Conservation (phyloP, 2,113 vertebrate species). For the Heterochromis multidens region DNA sequence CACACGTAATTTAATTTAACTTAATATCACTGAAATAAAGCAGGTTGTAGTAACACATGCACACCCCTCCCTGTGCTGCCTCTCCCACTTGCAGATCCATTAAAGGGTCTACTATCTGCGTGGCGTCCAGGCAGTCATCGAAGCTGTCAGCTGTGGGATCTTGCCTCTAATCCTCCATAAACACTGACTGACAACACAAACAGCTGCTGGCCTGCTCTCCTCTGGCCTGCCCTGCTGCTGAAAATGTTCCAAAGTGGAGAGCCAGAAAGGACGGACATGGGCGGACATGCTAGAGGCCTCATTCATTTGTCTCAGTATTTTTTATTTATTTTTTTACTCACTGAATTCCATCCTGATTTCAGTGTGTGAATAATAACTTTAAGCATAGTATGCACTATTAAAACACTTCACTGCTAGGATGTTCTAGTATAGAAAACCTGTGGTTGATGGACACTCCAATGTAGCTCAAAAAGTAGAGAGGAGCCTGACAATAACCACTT, state of each 20-base stretch:
- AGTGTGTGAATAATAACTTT: neutral
- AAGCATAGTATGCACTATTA: no score
- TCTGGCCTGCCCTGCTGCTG: neutral
- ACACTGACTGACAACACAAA: slow-evolving; percentile 47
- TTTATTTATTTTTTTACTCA: neutral
- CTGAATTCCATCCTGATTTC: neutral
- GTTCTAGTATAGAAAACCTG: neutral
- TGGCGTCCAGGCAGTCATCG: neutral
- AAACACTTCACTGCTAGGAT: no score
- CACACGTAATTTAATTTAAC: neutral
- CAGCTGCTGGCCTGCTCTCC: slow-evolving; percentile 52
- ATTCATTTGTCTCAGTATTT: neutral
- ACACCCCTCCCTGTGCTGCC: neutral
- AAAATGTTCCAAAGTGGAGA: slow-evolving; percentile 33
- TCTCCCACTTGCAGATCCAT: neutral
- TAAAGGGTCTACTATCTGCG: neutral
- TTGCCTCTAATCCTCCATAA: slow-evolving; percentile 52
- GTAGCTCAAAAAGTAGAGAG: neutral
- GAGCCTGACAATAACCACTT: neutral
- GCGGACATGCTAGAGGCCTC: neutral
- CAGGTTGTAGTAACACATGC: neutral
- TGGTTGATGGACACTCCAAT: neutral
- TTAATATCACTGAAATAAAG: neutral
- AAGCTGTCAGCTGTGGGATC: slow-evolving; percentile 36
- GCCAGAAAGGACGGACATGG: neutral